phyloP scores from a whole-genome alignment of 1,140 invertebrate genomes.

The Cylas formicarius region DNA sequence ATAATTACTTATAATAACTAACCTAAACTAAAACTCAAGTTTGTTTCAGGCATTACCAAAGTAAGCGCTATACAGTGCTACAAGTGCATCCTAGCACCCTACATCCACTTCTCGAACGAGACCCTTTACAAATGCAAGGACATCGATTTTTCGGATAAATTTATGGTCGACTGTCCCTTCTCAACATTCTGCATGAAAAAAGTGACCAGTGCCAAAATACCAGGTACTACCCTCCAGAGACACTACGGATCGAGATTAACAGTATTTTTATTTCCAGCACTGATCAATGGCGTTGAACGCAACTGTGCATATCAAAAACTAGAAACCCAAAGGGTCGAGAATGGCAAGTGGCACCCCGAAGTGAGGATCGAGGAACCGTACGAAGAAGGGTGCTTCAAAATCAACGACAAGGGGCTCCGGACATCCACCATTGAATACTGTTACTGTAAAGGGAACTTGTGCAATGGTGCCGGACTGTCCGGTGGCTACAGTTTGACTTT shows the following conservation, averaged over 20 bases:
- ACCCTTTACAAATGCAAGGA: conserved; percentile 56
- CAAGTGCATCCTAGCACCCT: conserved; percentile 58
- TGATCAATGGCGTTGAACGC: conserved; percentile 54
- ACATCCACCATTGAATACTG: conserved; percentile 46
- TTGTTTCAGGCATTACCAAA: conserved; percentile 29
- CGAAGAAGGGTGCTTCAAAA: conserved; percentile 55
- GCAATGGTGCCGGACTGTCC: conserved; percentile 35
- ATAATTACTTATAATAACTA: too few species aligned
- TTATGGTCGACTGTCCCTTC: conserved; percentile 64
- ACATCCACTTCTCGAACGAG: conserved; percentile 44
- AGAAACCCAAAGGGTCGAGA: conserved; percentile 49
- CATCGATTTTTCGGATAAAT: conserved; percentile 60
- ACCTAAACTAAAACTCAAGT: too few species aligned
- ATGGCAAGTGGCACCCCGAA: conserved; percentile 53
- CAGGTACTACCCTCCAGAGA: not conserved
- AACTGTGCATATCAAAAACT: conserved; percentile 68
- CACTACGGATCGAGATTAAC: not conserved
- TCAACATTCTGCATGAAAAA: conserved; percentile 76
- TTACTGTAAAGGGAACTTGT: conserved; percentile 46
- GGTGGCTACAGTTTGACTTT: conserved; percentile 2
- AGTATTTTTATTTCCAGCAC: conserved; percentile 45
- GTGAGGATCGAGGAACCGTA: conserved; percentile 58
- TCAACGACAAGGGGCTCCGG: conserved; percentile 53
- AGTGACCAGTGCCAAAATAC: conserved; percentile 38
- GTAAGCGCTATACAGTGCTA: conserved; percentile 49